Base-by-base conservation (phyloP, 2,797 vertebrate genomes). In the Coluber constrictor region DNA sequence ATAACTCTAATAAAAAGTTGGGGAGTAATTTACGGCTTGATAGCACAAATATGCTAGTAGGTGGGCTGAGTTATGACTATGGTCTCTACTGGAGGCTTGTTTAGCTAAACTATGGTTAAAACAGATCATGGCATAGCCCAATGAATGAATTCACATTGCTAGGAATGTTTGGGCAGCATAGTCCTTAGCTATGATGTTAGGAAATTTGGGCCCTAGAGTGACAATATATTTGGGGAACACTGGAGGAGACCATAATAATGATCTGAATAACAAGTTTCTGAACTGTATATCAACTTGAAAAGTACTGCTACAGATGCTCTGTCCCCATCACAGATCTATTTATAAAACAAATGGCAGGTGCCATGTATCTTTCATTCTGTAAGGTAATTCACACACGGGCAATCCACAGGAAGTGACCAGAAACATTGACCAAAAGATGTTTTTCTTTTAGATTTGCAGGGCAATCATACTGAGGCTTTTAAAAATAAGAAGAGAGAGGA, bases 381-480 rank as follows among this genome's bases (percentile, higher is more conserved):
- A 32, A 4, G n/a, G 8, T 25, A 43, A 25, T 54, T n/a, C 27
- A 11, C 1, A 11, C 12, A 9, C 55, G 3, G 11, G 15, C 63
- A 59, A 13, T 32, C 32, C 56, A 89, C 10, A 70, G 70, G 51
- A 29, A n/a, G 4, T 51, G 57, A 5, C 32, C 18, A n/a, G 47
- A 63, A 25, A 60, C 23, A 32, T 11, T 59, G 89, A 29, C 10
- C 20, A 25, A 55, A 11, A 25, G 11, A n/a, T 87, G n/a, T 1
- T 54, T 0, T 13, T 1, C 1, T 12, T 43, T 29, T 0, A 2
- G 3, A 3, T 9, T 10, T 9, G 18, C 2, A 23, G 16, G n/a
- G 54, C 90, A 86, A 37, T 54, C 10, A 59, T 11, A 63, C 25
- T 91, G 87, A 74, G 7, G 16, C 74, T 79, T 79, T 79, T 79